Evolutionary conservation across 2,797 vertebrate genomes (phyloP).

Genomic region (Paramormyrops hopkinsi): DNA sequence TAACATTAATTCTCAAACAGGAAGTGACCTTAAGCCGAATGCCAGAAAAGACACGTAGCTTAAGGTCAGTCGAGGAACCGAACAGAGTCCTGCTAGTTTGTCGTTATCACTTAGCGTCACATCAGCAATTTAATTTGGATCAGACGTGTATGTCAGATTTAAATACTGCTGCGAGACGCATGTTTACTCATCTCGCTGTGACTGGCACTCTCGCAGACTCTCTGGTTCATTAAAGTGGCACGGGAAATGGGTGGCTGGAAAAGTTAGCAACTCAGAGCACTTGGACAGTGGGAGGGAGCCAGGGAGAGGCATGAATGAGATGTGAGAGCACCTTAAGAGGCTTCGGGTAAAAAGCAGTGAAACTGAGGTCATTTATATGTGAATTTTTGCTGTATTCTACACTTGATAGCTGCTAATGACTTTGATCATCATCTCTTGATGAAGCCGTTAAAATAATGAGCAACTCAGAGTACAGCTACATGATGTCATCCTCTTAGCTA

Average conservation of each 20-base stretch:
- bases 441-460: neutral
- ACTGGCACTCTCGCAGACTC: neutral
- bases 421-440: neutral
- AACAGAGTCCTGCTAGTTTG: neutral
- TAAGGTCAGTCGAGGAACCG: neutral
- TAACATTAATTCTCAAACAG: neutral
- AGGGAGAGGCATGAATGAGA: slow-evolving; percentile 24
- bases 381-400: neutral
- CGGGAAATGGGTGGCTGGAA: slow-evolving; percentile 18
- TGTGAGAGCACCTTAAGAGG: slow-evolving; percentile 4
- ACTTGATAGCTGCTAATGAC: neutral
- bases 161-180: neutral
- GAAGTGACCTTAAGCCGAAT: neutral
- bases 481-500: no score
- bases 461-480: neutral
- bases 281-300: slow-evolving; percentile 7
- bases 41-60: neutral
- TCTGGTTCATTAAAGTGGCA: slow-evolving; percentile 26
- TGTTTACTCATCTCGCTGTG: neutral
- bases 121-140: neutral
- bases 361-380: neutral
- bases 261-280: slow-evolving; percentile 10
- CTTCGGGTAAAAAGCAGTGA: neutral
- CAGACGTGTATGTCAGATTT: neutral
- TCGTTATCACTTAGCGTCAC: neutral